Evolutionary conservation across 1,140 invertebrate genomes (phyloP).

Genomic region (Bombus impatiens): DNA sequence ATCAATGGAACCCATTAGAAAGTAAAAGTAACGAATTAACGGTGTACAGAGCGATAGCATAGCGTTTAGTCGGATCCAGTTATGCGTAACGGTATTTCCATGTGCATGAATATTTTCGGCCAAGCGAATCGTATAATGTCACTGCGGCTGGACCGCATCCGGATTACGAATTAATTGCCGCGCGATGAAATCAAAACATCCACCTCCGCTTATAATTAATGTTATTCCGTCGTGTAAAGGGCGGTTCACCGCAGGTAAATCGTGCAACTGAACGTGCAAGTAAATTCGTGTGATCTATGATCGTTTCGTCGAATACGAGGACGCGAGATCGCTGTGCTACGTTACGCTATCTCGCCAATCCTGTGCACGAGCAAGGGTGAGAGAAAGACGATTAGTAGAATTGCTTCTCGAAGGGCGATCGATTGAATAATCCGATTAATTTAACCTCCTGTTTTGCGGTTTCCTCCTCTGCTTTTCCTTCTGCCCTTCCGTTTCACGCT

Average conservation of each 20-base stretch:
- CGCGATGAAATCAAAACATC: conserved; percentile 69
- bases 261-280: conserved; percentile 58
- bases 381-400: conserved; percentile 76
- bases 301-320: conserved; percentile 29
- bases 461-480: conserved; percentile 10
- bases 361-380: background rate
- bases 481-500: conserved; percentile 37
- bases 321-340: background rate
- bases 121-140: conserved; percentile 69
- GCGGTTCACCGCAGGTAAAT: conserved; percentile 68
- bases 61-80: conserved; percentile 49
- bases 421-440: conserved; percentile 77
- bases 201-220: conserved; percentile 69
- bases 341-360: too few relatives aligned
- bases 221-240: conserved; percentile 68
- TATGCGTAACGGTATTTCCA: conserved; percentile 67
- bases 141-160: conserved; percentile 67
- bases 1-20: background rate
- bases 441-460: conserved; percentile 77
- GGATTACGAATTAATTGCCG: conserved; percentile 69
- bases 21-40: conserved; percentile 15
- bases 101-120: conserved; percentile 68
- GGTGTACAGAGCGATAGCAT: background rate
- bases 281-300: conserved; percentile 67
- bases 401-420: conserved; percentile 74